A percentile compares a stretch with the other conserved stretches of the same genome.
Conservation (phyloP, 2,113 vertebrate species). For the Albula glossodonta region DNA sequence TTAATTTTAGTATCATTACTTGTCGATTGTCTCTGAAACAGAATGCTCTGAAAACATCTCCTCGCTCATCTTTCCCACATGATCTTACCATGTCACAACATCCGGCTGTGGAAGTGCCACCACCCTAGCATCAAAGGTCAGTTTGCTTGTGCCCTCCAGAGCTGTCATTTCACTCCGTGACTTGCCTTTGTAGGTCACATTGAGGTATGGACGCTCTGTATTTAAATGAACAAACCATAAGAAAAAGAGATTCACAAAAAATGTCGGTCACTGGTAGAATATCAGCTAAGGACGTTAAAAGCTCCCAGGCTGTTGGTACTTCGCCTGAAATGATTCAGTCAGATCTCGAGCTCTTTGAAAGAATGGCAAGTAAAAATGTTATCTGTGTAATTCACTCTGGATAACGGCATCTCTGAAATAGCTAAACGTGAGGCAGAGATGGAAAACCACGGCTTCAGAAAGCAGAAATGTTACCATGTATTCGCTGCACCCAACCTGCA, state of each 20-base stretch:
- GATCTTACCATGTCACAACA: slow-evolving; percentile 72
- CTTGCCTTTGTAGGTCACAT: slow-evolving; percentile 55
- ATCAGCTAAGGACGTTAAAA: not conserved
- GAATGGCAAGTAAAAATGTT: no score
- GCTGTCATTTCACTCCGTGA: slow-evolving; percentile 32
- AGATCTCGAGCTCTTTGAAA: no score
- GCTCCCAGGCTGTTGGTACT: no score
- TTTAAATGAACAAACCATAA: slow-evolving; percentile 34
- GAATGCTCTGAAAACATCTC: not conserved
- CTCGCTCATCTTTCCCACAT: not conserved
- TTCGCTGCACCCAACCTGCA: no score
- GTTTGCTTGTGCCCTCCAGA: slow-evolving; percentile 59
- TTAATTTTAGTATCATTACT: not conserved
- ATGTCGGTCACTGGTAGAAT: not conserved
- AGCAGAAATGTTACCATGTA: no score
- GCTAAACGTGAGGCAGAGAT: no score
- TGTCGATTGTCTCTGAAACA: not conserved
- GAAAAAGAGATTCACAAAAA: not conserved
- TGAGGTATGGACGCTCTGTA: slow-evolving; percentile 80
- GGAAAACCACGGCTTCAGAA: no score
- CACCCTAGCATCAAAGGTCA: slow-evolving; percentile 75
- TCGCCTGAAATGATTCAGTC: no score
- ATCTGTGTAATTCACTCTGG: no score
- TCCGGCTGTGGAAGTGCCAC: slow-evolving; percentile 72
- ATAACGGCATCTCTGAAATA: no score